phyloP scores from a whole-genome alignment of 2,888 invertebrate genomes.

The Zeuzera pyrina region DNA sequence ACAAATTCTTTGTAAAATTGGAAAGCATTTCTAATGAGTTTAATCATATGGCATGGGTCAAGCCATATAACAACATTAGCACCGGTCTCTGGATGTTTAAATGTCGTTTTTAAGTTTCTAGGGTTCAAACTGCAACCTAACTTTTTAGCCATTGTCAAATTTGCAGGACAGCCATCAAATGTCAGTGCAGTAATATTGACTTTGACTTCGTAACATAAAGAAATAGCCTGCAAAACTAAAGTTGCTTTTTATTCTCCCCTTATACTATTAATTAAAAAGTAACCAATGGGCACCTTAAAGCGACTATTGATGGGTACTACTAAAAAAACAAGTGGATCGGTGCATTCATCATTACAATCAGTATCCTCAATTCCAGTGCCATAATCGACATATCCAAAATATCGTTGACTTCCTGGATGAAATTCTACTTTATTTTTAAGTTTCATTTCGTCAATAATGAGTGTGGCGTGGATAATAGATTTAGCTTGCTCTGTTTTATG shows the following conservation, averaged over 20 bases:
- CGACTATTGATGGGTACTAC: neutral
- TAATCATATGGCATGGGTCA: neutral
- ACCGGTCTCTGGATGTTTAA: too few relatives aligned
- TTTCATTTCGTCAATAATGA: neutral
- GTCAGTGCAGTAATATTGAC: neutral
- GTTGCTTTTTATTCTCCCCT: neutral
- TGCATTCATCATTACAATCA: neutral
- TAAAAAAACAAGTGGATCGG: neutral
- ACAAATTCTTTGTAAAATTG: constrained; percentile 7
- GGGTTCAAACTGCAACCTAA: neutral
- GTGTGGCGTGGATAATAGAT: too few relatives aligned
- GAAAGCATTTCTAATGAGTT: constrained; percentile 5
- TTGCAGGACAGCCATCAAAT: neutral
- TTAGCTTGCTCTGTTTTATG: neutral
- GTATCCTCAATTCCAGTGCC: neutral
- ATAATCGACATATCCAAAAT: neutral
- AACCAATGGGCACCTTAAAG: neutral
- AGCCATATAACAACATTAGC: neutral
- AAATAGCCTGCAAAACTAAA: neutral
- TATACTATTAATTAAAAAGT: neutral
- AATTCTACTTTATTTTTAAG: neutral
- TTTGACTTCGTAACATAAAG: neutral
- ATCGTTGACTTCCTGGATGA: neutral
- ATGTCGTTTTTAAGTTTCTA: neutral
- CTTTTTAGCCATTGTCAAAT: neutral